phyloP scores from a whole-genome alignment of 2,797 vertebrate genomes.

The Knipowitschia caucasica region DNA sequence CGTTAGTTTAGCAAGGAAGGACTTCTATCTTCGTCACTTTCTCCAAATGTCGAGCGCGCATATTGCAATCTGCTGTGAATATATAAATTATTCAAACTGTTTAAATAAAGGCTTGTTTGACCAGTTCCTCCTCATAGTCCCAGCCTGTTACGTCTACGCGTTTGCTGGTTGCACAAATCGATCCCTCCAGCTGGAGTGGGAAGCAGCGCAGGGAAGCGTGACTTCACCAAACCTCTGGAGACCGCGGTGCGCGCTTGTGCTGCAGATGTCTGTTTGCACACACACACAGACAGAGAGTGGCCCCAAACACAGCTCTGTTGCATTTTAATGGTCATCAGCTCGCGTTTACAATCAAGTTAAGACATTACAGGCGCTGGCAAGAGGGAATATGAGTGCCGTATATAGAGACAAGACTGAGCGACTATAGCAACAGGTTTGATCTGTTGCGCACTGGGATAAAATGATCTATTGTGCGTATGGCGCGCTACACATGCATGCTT shows the following conservation, averaged over 20 bases:
- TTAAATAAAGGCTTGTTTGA: slow-evolving; percentile 9
- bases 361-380: slow-evolving; percentile 5
- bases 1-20: too few relatives aligned
- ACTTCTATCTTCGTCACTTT: not conserved
- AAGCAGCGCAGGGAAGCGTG: slow-evolving; percentile 59
- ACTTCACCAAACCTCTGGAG: slow-evolving; percentile 59
- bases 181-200: slow-evolving; percentile 60
- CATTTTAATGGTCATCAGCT: slow-evolving; percentile 29
- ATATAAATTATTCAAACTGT: slow-evolving; percentile 12
- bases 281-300: slow-evolving; percentile 4
- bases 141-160: slow-evolving; percentile 41
- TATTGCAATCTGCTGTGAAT: not conserved
- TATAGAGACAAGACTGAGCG: slow-evolving; percentile 10
- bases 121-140: slow-evolving; percentile 20
- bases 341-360: slow-evolving; percentile 26
- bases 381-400: slow-evolving; percentile 1
- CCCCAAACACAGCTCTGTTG: slow-evolving; percentile 24
- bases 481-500: not conserved
- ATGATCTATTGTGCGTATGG: not conserved
- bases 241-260: slow-evolving; percentile 31
- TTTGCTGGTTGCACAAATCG: slow-evolving; percentile 47
- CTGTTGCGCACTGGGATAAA: slow-evolving; percentile 41
- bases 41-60: slow-evolving; percentile 5
- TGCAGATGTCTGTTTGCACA: slow-evolving; percentile 56
- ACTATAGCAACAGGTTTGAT: slow-evolving; percentile 54